Evolutionary conservation across 1,140 invertebrate genomes (phyloP), one percentile per base, ranked within the genome.

Genomic region (Trypoxylus dichotomus): DNA sequence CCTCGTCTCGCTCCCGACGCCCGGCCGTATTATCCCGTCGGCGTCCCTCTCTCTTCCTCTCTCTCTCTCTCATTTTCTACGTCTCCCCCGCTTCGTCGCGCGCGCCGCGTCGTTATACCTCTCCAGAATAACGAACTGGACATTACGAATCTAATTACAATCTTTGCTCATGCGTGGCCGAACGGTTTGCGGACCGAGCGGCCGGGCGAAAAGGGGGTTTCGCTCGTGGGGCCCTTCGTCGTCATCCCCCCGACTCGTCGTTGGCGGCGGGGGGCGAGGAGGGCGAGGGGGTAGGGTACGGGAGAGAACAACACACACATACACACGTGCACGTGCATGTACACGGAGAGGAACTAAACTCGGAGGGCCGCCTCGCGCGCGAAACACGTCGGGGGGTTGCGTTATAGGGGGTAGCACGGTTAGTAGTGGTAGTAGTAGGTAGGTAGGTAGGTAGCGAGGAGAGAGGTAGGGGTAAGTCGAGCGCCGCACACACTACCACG

Each of bases 111-210:
- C 79, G 76, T 76, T 76, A 32, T 78, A 75, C 79, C 78, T 80
- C 82, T 79, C 79, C 79, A 76, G 84, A 85, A 85, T 86, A 86
- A 84, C 83, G 84, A 84, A 86, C 84, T 85, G 84, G 84, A 85
- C 85, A 86, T 86, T 86, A 84, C 84, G 85, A 86, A 86, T 86
- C 85, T 86, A 86, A 86, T 86, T 86, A 86, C 82, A 83, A 86
- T 85, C 83, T 84, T 85, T 86, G 85, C 85, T 86, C 85, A 86
- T 86, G 85, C 85, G 85, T 86, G 82, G 79, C 82, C 79, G 58
- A 60, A 27, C 74, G 47, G 41, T 68, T 42, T 72, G 72, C 47
- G 72, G 77, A 75, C 72, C 32, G 32, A 37, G 32, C 32, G 32
- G 32, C 32, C 13, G 43, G 43, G 43, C 43, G 43, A 47, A 47